A percentile compares a stretch with the other conserved stretches of the same genome.
These are phyloP conservation scores for Oreochromis niloticus DNA, from an alignment of 2,113 vertebrate genomes.

Conservation along the genomic window DNA sequence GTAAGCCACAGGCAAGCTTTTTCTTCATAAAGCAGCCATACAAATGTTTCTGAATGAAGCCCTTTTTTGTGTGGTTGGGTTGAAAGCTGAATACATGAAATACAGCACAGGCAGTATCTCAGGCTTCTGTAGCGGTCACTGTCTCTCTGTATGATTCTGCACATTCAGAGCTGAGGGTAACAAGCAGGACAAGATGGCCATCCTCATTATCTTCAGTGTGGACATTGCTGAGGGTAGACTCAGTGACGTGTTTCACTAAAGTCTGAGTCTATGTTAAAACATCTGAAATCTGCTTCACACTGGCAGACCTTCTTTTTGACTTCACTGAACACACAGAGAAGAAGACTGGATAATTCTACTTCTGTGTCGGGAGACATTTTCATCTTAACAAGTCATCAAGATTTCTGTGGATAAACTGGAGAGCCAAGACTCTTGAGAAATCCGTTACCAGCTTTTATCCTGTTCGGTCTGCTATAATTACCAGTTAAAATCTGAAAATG, in stretches of 20 bases:
- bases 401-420: conserved; percentile 2
- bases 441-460: background rate
- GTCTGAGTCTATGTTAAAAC: background rate
- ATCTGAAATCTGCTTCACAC: conserved; percentile 1
- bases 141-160: conserved; percentile 1
- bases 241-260: conserved; percentile 2
- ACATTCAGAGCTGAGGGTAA: conserved; percentile 6
- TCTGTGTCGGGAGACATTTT: background rate
- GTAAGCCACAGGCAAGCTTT: background rate
- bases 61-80: background rate
- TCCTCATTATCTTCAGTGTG: conserved; percentile 20
- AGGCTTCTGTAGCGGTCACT: background rate
- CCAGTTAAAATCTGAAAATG: background rate
- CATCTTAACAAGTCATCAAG: conserved; percentile 1
- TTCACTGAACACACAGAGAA: background rate
- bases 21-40: background rate
- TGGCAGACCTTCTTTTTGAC: background rate
- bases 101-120: background rate
- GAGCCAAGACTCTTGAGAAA: background rate
- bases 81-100: background rate
- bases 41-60: background rate
- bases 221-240: background rate
- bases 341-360: background rate
- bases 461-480: background rate
- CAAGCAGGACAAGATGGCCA: conserved; percentile 4